These are phyloP conservation scores for Maconellicoccus hirsutus DNA, from an alignment of 1,140 invertebrate species.

Conservation along the genomic window DNA sequence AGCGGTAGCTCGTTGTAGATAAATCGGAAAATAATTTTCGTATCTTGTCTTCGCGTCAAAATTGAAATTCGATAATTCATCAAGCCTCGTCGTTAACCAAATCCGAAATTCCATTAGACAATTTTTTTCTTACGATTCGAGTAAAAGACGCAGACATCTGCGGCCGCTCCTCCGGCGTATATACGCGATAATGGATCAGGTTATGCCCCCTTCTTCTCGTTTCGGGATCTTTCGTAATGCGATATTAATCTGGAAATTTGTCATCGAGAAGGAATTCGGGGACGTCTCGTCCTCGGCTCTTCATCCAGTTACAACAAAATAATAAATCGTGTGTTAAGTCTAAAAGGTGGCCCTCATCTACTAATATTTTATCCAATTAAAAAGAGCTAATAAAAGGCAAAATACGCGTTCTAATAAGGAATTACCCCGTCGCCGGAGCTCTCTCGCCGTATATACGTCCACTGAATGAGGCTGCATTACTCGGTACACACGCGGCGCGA, in stretches of 20 bases:
- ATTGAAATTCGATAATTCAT: no score
- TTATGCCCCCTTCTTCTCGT: no score
- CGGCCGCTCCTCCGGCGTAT: no score
- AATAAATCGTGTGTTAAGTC: conserved; percentile 22
- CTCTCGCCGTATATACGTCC: not conserved
- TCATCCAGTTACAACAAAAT: not conserved
- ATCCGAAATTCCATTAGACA: no score
- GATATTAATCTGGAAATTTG: conserved; percentile 25
- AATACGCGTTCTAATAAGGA: conserved; percentile 16
- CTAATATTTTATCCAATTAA: conserved; percentile 23
- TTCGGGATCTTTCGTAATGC: conserved; percentile 7
- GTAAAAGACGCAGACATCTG: no score
- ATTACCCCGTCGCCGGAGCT: not conserved
- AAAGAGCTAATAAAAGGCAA: conserved; percentile 21
- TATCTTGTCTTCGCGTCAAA: no score
- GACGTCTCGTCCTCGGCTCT: not conserved
- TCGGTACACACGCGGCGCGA: not conserved
- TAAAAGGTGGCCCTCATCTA: conserved; percentile 19
- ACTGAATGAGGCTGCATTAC: not conserved
- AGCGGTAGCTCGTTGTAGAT: no score
- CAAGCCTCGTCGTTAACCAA: no score
- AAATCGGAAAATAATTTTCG: no score
- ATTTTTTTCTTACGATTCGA: no score
- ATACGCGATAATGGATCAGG: not conserved
- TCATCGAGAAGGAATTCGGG: conserved; percentile 21